phyloP scores from a whole-genome alignment of 2,888 invertebrate species.

The Nemapogon koenigi region DNA sequence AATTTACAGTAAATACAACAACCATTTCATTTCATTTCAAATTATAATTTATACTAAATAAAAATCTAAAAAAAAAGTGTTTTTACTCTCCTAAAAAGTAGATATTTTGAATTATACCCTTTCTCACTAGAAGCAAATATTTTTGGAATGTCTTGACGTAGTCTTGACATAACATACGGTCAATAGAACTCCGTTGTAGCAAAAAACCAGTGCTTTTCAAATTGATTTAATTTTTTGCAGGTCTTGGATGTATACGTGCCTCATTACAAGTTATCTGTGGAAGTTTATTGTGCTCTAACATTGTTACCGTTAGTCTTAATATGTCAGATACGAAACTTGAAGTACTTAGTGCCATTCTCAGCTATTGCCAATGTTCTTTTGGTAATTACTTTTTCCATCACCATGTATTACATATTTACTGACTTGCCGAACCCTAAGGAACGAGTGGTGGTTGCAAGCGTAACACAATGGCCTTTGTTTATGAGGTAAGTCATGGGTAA shows the following conservation, averaged over 20 bases:
- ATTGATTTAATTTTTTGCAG: slow-evolving; percentile 39
- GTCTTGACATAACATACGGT: too few species aligned
- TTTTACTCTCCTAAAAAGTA: too few species aligned
- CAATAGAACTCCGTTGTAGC: too few species aligned
- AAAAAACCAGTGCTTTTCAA: too few species aligned
- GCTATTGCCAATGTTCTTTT: slow-evolving; percentile 84
- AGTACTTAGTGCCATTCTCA: slow-evolving; percentile 88
- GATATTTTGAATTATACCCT: too few species aligned
- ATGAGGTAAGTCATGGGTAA: slow-evolving; percentile 68
- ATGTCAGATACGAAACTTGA: slow-evolving; percentile 78
- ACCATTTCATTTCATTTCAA: too few species aligned
- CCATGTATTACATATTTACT: slow-evolving; percentile 80
- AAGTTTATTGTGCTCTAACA: slow-evolving; percentile 70
- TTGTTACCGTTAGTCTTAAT: slow-evolving; percentile 74
- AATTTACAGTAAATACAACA: too few species aligned
- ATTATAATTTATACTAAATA: too few species aligned
- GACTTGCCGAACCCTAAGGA: slow-evolving; percentile 43
- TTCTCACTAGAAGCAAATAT: too few species aligned
- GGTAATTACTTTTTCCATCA: slow-evolving; percentile 77
- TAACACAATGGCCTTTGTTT: slow-evolving; percentile 79
- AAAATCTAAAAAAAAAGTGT: too few species aligned
- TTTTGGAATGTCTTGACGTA: too few species aligned
- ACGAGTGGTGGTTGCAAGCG: slow-evolving; percentile 52
- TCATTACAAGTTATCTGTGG: slow-evolving; percentile 55
- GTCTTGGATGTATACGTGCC: slow-evolving; percentile 51